phyloP scores from a whole-genome alignment of 2,888 invertebrate genomes.

The Pteria penguin region DNA sequence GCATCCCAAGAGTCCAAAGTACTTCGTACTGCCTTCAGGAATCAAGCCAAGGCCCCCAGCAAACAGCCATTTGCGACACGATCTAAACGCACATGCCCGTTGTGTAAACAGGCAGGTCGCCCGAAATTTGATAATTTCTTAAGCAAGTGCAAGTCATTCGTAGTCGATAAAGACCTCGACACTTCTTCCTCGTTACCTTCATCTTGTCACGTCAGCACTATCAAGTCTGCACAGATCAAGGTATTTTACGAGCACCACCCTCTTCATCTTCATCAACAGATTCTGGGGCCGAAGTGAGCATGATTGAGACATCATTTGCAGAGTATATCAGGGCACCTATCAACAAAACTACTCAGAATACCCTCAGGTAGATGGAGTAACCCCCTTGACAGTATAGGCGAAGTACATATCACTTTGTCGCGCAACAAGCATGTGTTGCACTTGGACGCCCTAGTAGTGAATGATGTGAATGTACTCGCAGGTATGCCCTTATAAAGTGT shows the following conservation, averaged over 20 bases:
- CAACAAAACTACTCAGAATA: too few relatives aligned
- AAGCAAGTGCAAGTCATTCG: conserved; percentile 42
- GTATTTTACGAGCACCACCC: conserved; percentile 33
- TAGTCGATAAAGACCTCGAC: background rate
- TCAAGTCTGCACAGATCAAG: too few relatives aligned
- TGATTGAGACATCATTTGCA: too few relatives aligned
- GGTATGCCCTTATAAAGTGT: conserved; percentile 47
- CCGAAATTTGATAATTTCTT: conserved; percentile 40
- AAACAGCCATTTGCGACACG: background rate
- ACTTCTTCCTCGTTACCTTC: conserved; percentile 11
- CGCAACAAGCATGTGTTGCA: too few relatives aligned
- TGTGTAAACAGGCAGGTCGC: too few relatives aligned
- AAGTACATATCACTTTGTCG: too few relatives aligned
- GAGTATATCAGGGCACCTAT: too few relatives aligned
- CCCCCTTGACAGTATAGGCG: too few relatives aligned
- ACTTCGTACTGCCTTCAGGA: too few relatives aligned
- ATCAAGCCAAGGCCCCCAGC: background rate
- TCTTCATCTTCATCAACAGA: conserved; percentile 31
- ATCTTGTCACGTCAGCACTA: conserved; percentile 37
- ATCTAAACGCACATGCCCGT: background rate
- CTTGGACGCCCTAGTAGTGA: too few relatives aligned
- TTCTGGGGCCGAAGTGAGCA: conserved; percentile 19
- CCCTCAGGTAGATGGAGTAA: conserved; percentile 16
- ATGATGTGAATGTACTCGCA: conserved; percentile 19
- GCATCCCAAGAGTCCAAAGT: too few relatives aligned